Base-by-base conservation (phyloP, 2,888 invertebrate species). In the Octonoba sinensis region DNA sequence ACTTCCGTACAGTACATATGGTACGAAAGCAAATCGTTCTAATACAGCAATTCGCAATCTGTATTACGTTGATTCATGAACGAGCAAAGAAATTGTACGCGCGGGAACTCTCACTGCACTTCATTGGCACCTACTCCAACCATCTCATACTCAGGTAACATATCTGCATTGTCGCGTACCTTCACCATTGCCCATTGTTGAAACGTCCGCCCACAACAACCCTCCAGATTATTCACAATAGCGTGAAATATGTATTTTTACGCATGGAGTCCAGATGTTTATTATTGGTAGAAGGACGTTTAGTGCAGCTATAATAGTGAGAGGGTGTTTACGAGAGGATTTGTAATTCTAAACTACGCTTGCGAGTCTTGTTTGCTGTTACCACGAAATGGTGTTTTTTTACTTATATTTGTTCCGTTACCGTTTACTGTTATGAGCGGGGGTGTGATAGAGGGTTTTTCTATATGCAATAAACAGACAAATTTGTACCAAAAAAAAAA, bases 211-310 rank as follows among this genome's bases (percentile, higher is more conserved):
- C 78, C 78, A 76, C 75, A 24, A 59, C 18, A 4, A 1, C 44
- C 20, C 51, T 22, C 46, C 56, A 56, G 36, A 12, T 54, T 36
- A n/a, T 16, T 47, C 49, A 75, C 56, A 66, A 78, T 60, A 22
- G 72, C 72, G 71, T 78, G 72, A 78, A 78, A 78, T 78, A 78
- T 78, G 78, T 78, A 78, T 78, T 71, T 78, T 78, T 72, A 72
- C 72, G 72, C 72, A 36, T 15, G 46, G 20, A 49, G 24, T 18
- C 72, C 78, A 78, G 78, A 65, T 78, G 78, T 72, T 59, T 72
- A 59, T 78, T 59, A 59, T 57, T 65, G 47, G 24, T 56, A 24
- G 54, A 49, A 46, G 27, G 46, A 56, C 65, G 72, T 65, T 67
- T 72, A 67, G 70, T 47, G 65, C 22, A 71, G 60, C 60, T 78